These are phyloP conservation scores for Drosophila neocordata DNA, from an alignment of 1,140 invertebrate genomes.

Conservation along the genomic window DNA sequence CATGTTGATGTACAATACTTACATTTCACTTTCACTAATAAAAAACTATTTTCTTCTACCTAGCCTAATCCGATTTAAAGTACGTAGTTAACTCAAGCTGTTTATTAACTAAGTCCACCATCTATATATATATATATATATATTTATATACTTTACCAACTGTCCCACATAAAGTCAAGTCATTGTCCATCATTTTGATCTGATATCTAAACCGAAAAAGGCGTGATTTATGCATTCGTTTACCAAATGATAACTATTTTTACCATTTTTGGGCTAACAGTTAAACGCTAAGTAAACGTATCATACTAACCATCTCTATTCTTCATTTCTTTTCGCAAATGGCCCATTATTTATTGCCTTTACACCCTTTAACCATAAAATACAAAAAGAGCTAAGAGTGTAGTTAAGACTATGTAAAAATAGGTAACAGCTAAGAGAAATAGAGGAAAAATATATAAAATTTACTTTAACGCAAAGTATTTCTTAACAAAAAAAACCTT, in stretches of 20 bases:
- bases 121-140: slow-evolving; percentile 29
- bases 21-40: slow-evolving; percentile 67
- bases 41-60: slow-evolving; percentile 25
- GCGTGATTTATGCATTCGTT: slow-evolving; percentile 15
- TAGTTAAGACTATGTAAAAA: too few relatives aligned
- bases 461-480: too few relatives aligned
- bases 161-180: background rate
- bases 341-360: background rate
- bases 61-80: slow-evolving; percentile 13
- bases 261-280: background rate
- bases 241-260: slow-evolving; percentile 1
- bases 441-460: too few relatives aligned
- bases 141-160: background rate
- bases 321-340: background rate
- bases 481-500: too few relatives aligned
- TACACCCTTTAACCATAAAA: background rate
- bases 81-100: slow-evolving; percentile 31
- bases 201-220: background rate
- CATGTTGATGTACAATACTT: slow-evolving; percentile 34
- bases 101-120: slow-evolving; percentile 38
- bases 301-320: background rate
- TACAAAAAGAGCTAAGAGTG: too few relatives aligned
- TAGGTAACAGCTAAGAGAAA: too few relatives aligned
- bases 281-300: slow-evolving; percentile 12
- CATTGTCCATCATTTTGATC: background rate